phyloP scores from a whole-genome alignment of 2,113 vertebrate genomes.

The Mirza zaza region DNA sequence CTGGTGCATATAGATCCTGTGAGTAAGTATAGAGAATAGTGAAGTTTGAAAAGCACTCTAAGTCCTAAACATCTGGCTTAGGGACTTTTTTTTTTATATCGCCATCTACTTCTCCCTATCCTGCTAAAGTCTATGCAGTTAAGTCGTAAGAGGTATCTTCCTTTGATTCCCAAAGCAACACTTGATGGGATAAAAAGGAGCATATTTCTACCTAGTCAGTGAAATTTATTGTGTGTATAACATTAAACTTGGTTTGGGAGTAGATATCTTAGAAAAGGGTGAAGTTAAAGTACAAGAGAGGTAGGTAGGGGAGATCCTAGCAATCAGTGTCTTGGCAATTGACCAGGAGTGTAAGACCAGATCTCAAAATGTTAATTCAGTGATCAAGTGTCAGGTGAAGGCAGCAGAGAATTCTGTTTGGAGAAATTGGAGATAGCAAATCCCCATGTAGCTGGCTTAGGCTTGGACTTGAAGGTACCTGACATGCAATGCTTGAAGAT shows the following conservation, averaged over 20 bases:
- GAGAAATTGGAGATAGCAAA: background rate
- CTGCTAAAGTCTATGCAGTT: background rate
- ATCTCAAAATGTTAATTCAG: background rate
- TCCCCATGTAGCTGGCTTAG: background rate
- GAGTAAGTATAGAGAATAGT: background rate
- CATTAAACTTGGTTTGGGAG: background rate
- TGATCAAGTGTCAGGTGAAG: background rate
- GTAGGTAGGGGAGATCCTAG: background rate
- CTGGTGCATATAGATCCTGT: background rate
- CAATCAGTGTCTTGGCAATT: background rate
- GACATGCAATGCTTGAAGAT: background rate
- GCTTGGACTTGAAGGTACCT: background rate
- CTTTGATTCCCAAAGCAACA: background rate
- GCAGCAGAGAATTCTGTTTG: background rate
- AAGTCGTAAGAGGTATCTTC: background rate
- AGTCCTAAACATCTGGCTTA: background rate
- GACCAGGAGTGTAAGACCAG: background rate
- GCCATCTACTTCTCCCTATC: background rate
- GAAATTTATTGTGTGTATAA: background rate
- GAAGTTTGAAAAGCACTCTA: background rate
- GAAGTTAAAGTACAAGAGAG: background rate
- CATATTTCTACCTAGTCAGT: background rate
- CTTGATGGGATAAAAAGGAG: background rate
- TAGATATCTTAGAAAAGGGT: background rate
- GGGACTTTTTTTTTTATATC: background rate